Evolutionary conservation across 2,113 vertebrate genomes (phyloP), one percentile per base, ranked within the genome.

Genomic region (Nothocercus nigrocapillus): DNA sequence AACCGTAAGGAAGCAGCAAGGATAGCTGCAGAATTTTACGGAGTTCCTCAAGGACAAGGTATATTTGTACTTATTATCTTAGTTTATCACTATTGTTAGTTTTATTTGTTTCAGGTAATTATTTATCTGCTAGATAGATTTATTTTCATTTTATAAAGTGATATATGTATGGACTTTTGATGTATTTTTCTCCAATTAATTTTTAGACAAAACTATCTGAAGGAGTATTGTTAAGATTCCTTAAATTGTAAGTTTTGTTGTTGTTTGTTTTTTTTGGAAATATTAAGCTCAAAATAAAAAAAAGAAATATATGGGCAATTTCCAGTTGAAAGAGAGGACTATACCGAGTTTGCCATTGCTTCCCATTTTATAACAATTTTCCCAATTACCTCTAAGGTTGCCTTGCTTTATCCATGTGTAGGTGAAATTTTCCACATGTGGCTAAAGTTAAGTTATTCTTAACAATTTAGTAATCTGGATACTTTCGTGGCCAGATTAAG

Each of bases 21-120:
- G 95, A 99, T 99, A 97, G 99, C 99, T 62, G 98, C 98, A 59
- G 99, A 99, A 95, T 99, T 99, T 97, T 99, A 99, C 19, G 98
- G 99, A 82, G 98, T 98, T 89, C 98, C 98, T 94, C 98, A 98
- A 97, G 98, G 98, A 78, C 98, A 99, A 97, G 98, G 99, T 99
- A 98, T 96, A 98, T 98, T 90, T 88, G 38, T 58, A 25, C n/a
- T 91, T 82, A 59, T 2, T 72, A 8, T 56, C 38, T 96, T 89
- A n/a, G 49, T 88, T 54, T 88, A 76, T 56, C 44, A 53, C 30
- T 83, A 1, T 10, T 79, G 22, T 49, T 80, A 40, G 72, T 11
- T 22, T 63, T 20, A 20, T n/a, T 42, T 42, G 25, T 67, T 42
- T 44, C 13, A 73, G 49, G 30, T 64, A 80, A 44, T 85, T 88